Evolutionary conservation across 2,113 vertebrate genomes (phyloP).

Genomic region (Ophthalmolycus amberensis): DNA sequence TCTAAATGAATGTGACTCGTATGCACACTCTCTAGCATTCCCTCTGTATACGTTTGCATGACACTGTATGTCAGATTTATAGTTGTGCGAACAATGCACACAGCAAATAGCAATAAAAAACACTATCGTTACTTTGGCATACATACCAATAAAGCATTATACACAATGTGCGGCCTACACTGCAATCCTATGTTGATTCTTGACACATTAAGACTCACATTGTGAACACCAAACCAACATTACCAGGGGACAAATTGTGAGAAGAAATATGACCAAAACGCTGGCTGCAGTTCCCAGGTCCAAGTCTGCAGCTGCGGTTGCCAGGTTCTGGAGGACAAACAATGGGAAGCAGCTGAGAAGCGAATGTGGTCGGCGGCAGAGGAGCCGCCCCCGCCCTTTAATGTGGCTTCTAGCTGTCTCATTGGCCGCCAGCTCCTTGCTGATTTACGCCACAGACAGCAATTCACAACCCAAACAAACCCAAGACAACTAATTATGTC

Average conservation of each 20-base stretch:
- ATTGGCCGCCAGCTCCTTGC: constrained; percentile 58
- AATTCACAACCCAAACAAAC: constrained; percentile 67
- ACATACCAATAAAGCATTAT: constrained; percentile 13
- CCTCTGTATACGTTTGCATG: constrained; percentile 20
- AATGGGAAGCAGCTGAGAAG: constrained; percentile 64
- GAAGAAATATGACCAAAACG: constrained; percentile 47
- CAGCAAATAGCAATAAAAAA: constrained; percentile 22
- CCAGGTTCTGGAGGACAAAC: constrained; percentile 64
- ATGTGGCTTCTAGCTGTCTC: constrained; percentile 73
- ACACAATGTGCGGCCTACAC: background rate
- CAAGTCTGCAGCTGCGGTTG: constrained; percentile 41
- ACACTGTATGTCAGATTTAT: constrained; percentile 16
- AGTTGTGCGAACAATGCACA: constrained; percentile 13
- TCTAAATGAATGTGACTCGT: constrained; percentile 34
- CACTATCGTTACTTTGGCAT: constrained; percentile 15
- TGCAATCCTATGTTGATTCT: background rate
- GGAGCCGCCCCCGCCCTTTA: constrained; percentile 56
- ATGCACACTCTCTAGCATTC: background rate
- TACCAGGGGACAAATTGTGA: constrained; percentile 51
- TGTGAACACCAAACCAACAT: constrained; percentile 36
- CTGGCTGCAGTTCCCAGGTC: constrained; percentile 22
- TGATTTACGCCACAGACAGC: constrained; percentile 74
- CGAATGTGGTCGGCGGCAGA: constrained; percentile 53
- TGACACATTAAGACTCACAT: constrained; percentile 29
- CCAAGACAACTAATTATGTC: constrained; percentile 71